Evolutionary conservation across 2,113 vertebrate genomes (phyloP).

Genomic region (Pterophyllum scalare): DNA sequence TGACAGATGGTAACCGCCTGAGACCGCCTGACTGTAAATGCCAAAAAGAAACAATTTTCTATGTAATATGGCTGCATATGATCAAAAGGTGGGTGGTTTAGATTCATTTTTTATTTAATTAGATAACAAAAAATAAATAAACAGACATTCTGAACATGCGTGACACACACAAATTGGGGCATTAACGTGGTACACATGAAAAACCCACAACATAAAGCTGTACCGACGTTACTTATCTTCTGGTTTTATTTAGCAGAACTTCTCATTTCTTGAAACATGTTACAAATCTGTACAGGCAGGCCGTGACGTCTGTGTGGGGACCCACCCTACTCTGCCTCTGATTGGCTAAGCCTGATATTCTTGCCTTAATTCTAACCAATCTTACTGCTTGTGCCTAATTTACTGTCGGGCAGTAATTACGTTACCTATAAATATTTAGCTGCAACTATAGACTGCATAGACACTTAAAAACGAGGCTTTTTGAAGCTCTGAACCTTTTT

Average conservation of each 20-base stretch:
- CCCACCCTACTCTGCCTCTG: neutral
- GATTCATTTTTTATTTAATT: neutral
- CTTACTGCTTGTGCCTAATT: neutral
- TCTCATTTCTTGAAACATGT: neutral
- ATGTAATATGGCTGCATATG: neutral
- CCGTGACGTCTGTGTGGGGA: neutral
- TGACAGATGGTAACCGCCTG: constrained; percentile 1
- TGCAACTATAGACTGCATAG: too few species aligned
- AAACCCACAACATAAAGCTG: neutral
- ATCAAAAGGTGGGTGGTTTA: neutral
- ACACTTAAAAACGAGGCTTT: too few species aligned
- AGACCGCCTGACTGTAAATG: constrained; percentile 50
- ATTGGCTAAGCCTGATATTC: neutral
- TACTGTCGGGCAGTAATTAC: neutral
- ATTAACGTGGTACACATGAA: neutral
- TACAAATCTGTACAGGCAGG: neutral
- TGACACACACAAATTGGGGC: neutral
- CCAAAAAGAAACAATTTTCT: neutral
- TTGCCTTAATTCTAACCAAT: neutral
- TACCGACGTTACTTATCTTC: too few species aligned
- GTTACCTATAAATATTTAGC: neutral
- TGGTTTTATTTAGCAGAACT: neutral
- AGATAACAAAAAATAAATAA: neutral
- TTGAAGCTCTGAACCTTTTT: too few species aligned
- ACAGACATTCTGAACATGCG: neutral